Percentiles rank a stretch among this genome's conserved stretches.
Evolutionary conservation across 2,888 invertebrate genomes (phyloP).

Genomic region (Cephonodes hylas): DNA sequence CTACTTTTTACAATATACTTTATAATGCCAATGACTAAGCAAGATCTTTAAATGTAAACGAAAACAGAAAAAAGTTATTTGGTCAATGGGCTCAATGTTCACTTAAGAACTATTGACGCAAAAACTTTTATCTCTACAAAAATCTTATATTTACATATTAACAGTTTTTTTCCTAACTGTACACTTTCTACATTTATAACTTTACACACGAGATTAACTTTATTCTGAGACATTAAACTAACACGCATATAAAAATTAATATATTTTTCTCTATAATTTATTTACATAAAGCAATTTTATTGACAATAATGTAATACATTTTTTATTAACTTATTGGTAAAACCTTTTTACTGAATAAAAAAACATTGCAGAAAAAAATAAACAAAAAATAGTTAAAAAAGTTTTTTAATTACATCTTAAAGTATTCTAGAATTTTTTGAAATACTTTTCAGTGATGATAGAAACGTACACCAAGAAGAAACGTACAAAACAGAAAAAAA

Average conservation of each 20-base stretch:
- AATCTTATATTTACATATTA: conserved; percentile 7
- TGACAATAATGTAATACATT: neutral
- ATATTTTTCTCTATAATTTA: neutral
- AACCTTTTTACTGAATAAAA: too few relatives aligned
- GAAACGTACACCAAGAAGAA: too few relatives aligned
- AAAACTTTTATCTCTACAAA: conserved; percentile 48
- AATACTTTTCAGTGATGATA: too few relatives aligned
- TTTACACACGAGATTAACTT: conserved; percentile 2
- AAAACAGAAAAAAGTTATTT: conserved; percentile 57
- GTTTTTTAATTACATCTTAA: too few relatives aligned
- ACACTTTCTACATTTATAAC: neutral
- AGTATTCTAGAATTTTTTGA: too few relatives aligned
- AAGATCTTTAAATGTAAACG: conserved; percentile 11
- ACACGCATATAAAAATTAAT: neutral
- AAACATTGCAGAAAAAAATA: neutral
- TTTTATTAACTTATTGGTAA: too few relatives aligned
- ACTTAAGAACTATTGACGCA: conserved; percentile 54
- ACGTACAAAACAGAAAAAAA: too few relatives aligned
- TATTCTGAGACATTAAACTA: conserved; percentile 1
- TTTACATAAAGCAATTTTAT: neutral
- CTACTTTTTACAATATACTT: conserved; percentile 26
- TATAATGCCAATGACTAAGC: conserved; percentile 17
- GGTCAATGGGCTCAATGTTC: conserved; percentile 75
- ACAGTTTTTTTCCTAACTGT: neutral
- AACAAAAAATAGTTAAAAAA: neutral